phyloP scores from a whole-genome alignment of 2,888 invertebrate genomes.

The Chrysomela aeneicollis region DNA sequence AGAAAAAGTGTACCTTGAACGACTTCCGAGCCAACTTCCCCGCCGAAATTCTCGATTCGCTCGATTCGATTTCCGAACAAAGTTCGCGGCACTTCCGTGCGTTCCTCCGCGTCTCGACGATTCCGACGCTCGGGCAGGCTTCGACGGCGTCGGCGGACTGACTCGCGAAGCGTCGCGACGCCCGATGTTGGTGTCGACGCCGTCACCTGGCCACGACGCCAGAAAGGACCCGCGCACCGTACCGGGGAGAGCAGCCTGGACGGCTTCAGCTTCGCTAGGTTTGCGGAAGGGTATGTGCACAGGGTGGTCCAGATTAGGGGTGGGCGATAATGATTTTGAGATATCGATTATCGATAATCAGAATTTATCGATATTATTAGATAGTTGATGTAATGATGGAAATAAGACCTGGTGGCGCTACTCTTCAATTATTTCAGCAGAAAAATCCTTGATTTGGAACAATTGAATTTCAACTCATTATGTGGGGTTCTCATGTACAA shows the following conservation, averaged over 20 bases:
- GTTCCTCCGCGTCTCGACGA: background rate
- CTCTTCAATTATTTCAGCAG: too few species aligned
- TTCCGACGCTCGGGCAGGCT: background rate
- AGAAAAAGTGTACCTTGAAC: too few species aligned
- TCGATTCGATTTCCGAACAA: background rate
- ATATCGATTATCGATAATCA: too few species aligned
- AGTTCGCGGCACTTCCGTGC: background rate
- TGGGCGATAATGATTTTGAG: too few species aligned
- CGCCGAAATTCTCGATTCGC: background rate
- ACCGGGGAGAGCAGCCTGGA: background rate
- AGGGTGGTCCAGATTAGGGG: too few species aligned
- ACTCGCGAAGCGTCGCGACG: slow-evolving; percentile 10
- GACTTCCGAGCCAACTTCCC: too few species aligned
- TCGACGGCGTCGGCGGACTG: slow-evolving; percentile 10
- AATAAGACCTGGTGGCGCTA: too few species aligned
- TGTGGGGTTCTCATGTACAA: too few species aligned
- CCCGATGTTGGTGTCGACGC: slow-evolving; percentile 12
- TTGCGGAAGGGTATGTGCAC: background rate
- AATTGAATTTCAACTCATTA: too few species aligned
- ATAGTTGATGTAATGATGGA: too few species aligned
- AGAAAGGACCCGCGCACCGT: slow-evolving; percentile 6
- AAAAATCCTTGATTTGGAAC: too few species aligned
- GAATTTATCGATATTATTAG: too few species aligned
- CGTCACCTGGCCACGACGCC: slow-evolving; percentile 18
- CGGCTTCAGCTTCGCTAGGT: background rate